Evolutionary conservation across 2,797 vertebrate species (phyloP), one percentile per base, ranked within the genome.

Genomic region (Acomys russatus): DNA sequence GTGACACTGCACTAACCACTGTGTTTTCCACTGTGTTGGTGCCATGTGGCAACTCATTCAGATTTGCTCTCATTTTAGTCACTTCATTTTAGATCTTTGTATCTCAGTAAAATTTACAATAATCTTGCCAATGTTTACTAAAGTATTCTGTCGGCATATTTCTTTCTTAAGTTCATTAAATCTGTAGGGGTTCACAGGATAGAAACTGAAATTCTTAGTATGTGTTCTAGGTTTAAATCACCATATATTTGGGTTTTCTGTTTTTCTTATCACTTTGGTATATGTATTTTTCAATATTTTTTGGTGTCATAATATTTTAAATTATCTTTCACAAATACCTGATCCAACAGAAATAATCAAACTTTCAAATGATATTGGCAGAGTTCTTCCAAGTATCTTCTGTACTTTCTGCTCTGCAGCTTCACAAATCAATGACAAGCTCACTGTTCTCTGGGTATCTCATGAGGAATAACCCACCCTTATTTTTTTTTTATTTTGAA

Each of bases 21-120:
- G 10, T 18, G 1, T 64, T 56, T 38, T 64, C 35, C 10, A 4
- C 12, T 35, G 22, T 85, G 64, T 0, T 20, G 20, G 15, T 66
- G 28, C 17, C 5, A 14, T 1, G 2, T 73, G 73, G 0, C 9
- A 92, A 66, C 9, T 80, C 20, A n/a, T 44, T 22, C n/a, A 85
- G 38, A 0, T 92, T 74, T 49, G 1, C 54, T 80, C 5, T 85
- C 73, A 76, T 71, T 83, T 88, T 71, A 87, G 73, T 33, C 61
- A 6, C n/a, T 80, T 91, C 64, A 68, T 71, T 14, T 28, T 56
- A 73, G n/a, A 25, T 73, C 0, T 71, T 95, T 89, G 11, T 15
- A 78, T 97, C 79, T 94, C 70, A 23, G 92, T 35, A 80, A 80
- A 6, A 74, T 66, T 93, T 92, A 79, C 17, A 74, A 63, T 83